Evolutionary conservation across 2,888 invertebrate genomes (phyloP), one percentile per base, ranked within the genome.

Genomic region (Anthrax anthrax): DNA sequence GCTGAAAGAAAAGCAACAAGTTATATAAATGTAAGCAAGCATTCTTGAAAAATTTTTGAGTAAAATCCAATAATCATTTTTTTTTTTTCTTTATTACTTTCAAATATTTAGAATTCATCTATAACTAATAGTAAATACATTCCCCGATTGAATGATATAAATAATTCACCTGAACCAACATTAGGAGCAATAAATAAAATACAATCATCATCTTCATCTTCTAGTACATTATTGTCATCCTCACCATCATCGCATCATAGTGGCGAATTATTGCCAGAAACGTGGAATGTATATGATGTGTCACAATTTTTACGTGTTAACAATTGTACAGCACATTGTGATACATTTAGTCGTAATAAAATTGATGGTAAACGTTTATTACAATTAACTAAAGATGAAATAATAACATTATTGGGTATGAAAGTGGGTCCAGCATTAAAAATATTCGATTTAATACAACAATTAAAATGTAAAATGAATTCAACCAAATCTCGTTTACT

Each of bases 381-480:
- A 50, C 76, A 79, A 53, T 71, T 95, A 49, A 82, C 82, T 43
- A 90, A 92, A 71, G 91, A 92, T 63, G 84, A 92, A 70, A 86
- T 95, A 52, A 81, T 92, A 57, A 84, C 84, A 58, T 72, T 91
- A 52, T 80, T 91, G 19, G 85, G 88, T 55, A 91, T 88, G 77
- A 94, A 92, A 74, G 91, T 95, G 49, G 94, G 94, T 2, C 94
- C 94, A 9, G 90, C 92, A 17, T 68, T 95, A 50, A 94, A 94
- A 73, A 91, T 95, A 58, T 86, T 78, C 62, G 90, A 94, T 71
- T 76, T 95, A 54, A 87, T 95, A 61, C 87, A 90, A 60, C 89
- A 91, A 63, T 74, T 94, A 44, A 90, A 89, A 71, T 81, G 81
- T 65, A 86, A 87, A 53, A 53, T 65, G 4, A 65, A 67, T 56